These are phyloP conservation scores for Eurois occulta DNA, from an alignment of 2,888 invertebrate species.

Conservation along the genomic window DNA sequence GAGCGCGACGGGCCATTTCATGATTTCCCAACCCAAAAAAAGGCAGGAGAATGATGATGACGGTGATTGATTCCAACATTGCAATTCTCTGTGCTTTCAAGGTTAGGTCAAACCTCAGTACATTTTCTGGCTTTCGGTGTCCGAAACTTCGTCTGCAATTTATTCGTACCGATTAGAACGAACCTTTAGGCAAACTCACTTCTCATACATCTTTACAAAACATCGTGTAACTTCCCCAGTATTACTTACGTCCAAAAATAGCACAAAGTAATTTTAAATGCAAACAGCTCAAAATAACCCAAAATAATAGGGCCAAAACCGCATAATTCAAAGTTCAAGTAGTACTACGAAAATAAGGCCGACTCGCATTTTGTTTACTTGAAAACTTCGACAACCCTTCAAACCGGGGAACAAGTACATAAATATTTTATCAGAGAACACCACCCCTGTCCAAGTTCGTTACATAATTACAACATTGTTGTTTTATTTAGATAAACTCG, in stretches of 20 bases:
- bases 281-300: conserved; percentile 16
- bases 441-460: conserved; percentile 60
- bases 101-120: background rate
- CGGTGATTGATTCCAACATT: background rate
- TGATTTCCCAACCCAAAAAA: too few relatives aligned
- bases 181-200: background rate
- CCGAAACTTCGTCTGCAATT: background rate
- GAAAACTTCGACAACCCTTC: conserved; percentile 59
- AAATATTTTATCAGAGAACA: conserved; percentile 62
- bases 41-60: too few relatives aligned
- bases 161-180: background rate
- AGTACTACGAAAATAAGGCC: conserved; percentile 34
- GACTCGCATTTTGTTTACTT: conserved; percentile 55
- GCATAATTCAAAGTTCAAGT: conserved; percentile 49
- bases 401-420: conserved; percentile 41
- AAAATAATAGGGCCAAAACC: conserved; percentile 30
- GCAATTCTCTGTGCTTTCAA: background rate
- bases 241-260: background rate
- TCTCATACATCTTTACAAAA: background rate
- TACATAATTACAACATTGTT: conserved; percentile 60
- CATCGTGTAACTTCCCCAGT: background rate
- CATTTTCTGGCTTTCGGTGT: background rate
- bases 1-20: too few relatives aligned
- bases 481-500: conserved; percentile 61
- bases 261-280: conserved; percentile 1